Conservation (phyloP, 2,113 vertebrate species). For the Cebus imitator region DNA sequence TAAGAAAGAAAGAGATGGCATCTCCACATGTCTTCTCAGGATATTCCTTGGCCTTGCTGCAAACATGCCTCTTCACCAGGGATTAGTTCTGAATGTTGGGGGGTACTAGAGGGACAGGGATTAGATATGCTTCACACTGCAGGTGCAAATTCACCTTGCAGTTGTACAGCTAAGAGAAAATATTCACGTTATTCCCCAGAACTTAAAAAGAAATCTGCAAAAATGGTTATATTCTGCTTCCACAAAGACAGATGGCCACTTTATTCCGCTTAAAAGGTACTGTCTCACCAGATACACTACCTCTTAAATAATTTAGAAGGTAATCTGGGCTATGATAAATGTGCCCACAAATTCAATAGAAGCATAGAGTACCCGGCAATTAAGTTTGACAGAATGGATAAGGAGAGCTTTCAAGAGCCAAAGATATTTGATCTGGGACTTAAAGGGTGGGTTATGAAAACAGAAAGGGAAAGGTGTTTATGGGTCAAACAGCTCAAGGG, state of each 20-base stretch:
- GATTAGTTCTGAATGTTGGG: neutral
- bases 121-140: neutral
- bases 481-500: neutral
- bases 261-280: neutral
- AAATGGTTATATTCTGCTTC: neutral
- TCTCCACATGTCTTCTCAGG: neutral
- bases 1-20: neutral
- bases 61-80: neutral
- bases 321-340: neutral
- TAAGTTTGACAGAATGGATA: neutral
- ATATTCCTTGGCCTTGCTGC: neutral
- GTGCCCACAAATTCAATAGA: neutral
- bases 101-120: fast-evolving
- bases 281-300: neutral
- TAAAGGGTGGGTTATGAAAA: neutral
- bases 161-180: neutral
- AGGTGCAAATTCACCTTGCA: neutral
- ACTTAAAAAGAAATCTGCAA: neutral
- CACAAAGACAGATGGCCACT: neutral
- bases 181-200: neutral
- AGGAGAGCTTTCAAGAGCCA: neutral
- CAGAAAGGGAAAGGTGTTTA: neutral
- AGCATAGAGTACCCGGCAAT: neutral
- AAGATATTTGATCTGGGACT: neutral
- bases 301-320: conserved; percentile 45